These are phyloP conservation scores for Pseudomugil gertrudae DNA, from an alignment of 2,797 vertebrate genomes.

Conservation along the genomic window DNA sequence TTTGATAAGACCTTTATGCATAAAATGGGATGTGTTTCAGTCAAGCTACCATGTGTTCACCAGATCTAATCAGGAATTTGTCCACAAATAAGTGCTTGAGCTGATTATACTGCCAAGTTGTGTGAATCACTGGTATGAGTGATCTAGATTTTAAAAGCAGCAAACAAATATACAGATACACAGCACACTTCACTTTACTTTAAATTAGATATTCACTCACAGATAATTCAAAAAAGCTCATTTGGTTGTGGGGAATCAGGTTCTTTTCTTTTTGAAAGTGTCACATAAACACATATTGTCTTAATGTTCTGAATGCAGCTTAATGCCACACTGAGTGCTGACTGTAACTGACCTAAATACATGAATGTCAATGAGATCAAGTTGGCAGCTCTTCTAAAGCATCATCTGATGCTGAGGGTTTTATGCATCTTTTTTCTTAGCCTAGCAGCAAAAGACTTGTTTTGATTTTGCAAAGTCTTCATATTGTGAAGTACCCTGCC, in stretches of 20 bases:
- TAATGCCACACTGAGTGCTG: conserved; percentile 17
- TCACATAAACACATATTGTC: conserved; percentile 16
- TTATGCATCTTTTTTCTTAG: conserved; percentile 6
- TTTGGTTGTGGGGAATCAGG: conserved; percentile 8
- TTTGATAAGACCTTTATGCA: conserved; percentile 44
- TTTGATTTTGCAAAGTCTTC: conserved; percentile 9
- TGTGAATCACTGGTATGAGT: conserved; percentile 43
- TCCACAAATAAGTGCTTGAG: conserved; percentile 34
- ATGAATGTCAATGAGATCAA: conserved; percentile 42
- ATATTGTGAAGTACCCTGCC: conserved; percentile 1
- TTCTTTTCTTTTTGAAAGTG: conserved; percentile 6
- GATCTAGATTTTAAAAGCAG: conserved; percentile 45
- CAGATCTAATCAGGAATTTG: conserved; percentile 48
- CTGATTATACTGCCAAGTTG: conserved; percentile 48
- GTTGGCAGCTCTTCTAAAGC: conserved; percentile 44
- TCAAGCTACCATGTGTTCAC: conserved; percentile 33
- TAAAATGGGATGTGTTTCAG: conserved; percentile 43
- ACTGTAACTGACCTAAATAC: conserved; percentile 39
- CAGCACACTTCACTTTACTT: conserved; percentile 28
- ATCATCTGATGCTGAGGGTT: conserved; percentile 19
- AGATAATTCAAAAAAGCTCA: conserved; percentile 24
- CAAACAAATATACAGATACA: conserved; percentile 34
- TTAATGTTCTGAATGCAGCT: conserved; percentile 10
- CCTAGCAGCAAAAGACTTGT: not conserved
- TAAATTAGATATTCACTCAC: conserved; percentile 17